phyloP scores from a whole-genome alignment of 2,888 invertebrate genomes.

The Drosophila nr. perissopoda region DNA sequence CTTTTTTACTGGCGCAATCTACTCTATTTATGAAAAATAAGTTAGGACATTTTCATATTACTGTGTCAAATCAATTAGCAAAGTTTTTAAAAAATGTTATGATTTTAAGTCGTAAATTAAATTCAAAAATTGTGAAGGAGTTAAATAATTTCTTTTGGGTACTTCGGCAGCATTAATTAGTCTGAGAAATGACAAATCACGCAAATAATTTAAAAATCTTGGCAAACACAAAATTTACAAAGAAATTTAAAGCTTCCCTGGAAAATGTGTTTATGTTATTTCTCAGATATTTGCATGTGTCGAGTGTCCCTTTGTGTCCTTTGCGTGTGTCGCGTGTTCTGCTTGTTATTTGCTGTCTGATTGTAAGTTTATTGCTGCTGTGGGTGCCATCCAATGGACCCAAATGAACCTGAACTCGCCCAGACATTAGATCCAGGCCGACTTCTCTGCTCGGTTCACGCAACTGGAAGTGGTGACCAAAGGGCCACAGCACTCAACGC shows the following conservation, averaged over 20 bases:
- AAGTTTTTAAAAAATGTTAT: background rate
- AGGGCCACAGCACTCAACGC: conserved; percentile 12
- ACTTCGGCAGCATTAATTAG: conserved; percentile 9
- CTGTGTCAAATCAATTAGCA: background rate
- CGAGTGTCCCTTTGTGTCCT: conserved; percentile 5
- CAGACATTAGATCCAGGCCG: conserved; percentile 32
- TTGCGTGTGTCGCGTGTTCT: conserved; percentile 32
- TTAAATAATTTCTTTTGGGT: background rate
- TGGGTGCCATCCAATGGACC: conserved; percentile 40
- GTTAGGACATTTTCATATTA: background rate
- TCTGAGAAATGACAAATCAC: background rate
- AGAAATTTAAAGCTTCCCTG: background rate
- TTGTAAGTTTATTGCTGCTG: conserved; percentile 71
- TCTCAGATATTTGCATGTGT: conserved; percentile 23
- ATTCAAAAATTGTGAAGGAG: conserved; percentile 1
- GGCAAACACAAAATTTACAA: background rate
- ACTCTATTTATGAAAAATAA: background rate
- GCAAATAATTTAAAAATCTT: conserved; percentile 2
- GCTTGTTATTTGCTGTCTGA: conserved; percentile 58
- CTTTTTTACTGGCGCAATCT: background rate
- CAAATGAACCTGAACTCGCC: conserved; percentile 31
- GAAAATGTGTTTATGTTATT: background rate
- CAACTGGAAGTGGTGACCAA: conserved; percentile 30
- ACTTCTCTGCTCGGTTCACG: conserved; percentile 1
- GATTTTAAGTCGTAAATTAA: background rate